Conservation (phyloP, 2,113 vertebrate species). For the Rhinogobius similis region DNA sequence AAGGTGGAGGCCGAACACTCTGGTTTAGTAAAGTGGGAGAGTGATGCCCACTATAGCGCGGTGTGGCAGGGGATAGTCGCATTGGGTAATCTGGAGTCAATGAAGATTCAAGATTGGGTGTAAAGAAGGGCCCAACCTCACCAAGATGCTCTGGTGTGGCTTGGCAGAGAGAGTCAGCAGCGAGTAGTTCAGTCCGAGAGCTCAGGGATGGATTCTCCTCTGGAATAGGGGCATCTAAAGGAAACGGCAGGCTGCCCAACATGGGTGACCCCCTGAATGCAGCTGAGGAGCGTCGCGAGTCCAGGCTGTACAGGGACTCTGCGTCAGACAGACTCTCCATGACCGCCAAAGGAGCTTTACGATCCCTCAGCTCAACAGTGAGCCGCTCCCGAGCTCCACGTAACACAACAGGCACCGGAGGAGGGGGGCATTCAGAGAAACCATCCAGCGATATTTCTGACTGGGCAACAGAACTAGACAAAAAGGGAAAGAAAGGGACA, state of each 20-base stretch:
- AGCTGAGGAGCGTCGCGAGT: constrained; percentile 94
- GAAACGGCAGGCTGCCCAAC: constrained; percentile 91
- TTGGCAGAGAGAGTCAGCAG: constrained; percentile 89
- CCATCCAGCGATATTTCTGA: constrained; percentile 96
- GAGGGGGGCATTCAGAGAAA: constrained; percentile 91
- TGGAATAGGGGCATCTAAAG: constrained; percentile 90
- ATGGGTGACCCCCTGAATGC: constrained; percentile 93
- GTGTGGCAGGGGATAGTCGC: constrained; percentile 63
- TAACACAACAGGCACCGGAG: constrained; percentile 92
- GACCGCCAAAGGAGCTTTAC: constrained; percentile 91
- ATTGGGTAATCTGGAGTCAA: constrained; percentile 64
- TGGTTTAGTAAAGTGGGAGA: constrained; percentile 69
- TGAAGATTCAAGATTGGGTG: constrained; percentile 59
- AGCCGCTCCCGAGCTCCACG: constrained; percentile 91
- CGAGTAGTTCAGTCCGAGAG: constrained; percentile 94
- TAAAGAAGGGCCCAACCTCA: constrained; percentile 75
- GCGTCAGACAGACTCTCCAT: constrained; percentile 98
- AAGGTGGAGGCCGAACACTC: constrained; percentile 62
- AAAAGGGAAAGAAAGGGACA: constrained; percentile 47
- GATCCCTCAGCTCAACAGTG: constrained; percentile 88
- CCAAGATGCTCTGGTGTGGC: constrained; percentile 79
- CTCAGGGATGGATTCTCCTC: constrained; percentile 98
- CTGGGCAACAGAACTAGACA: constrained; percentile 89
- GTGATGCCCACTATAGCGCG: constrained; percentile 69
- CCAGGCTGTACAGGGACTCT: constrained; percentile 94